Base-by-base conservation (phyloP, 2,888 invertebrate genomes). In the Leptopterna dolabrata region DNA sequence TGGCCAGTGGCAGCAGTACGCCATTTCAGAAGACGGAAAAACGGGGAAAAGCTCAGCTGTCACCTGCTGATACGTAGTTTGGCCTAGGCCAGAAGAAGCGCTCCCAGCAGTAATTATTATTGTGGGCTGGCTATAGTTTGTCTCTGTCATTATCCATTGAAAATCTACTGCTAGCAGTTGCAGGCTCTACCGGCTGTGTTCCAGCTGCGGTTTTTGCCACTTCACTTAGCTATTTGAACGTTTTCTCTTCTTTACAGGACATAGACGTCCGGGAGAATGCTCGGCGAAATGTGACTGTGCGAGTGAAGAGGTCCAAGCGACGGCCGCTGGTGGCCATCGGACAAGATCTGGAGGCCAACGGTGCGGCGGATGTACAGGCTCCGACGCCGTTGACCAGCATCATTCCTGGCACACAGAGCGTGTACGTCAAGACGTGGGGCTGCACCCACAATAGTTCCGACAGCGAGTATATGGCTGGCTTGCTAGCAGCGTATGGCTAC, bases 361-460 rank as follows among this genome's bases (percentile, higher is more conserved):
- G 29, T 55, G 90, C 89, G 0, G 89, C 90, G n/a, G 89, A 90
- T 30, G 90, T 90, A 7, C 88, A 89, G 9, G 88, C 91, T 80
- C 41, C 86, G 9, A 73, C 29, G 0, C 89, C 88, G 16, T 27
- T 71, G 24, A 86, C 76, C 36, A 93, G 92, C 88, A 90, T 92
- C 88, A 92, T 94, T 90, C 93, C 93, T 91, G 97, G 97, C 0
- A 96, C 96, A 0, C 94, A 94, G 89, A 95, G 93, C 73, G 94
- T 98, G 76, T 97, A 95, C 90, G 94, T 98, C 0, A 97, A 97
- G 92, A 99, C 98, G 87, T 99, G 98, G 99, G 99, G 99, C 4
- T 99, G 99, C 92, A 96, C 98, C 0, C 99, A 99, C 93, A 99
- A 99, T 92, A 98, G 95, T 91, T 98, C 98, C 0, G 99, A 99